phyloP scores from a whole-genome alignment of 2,888 invertebrate species.

The Dysmachus trigonus region DNA sequence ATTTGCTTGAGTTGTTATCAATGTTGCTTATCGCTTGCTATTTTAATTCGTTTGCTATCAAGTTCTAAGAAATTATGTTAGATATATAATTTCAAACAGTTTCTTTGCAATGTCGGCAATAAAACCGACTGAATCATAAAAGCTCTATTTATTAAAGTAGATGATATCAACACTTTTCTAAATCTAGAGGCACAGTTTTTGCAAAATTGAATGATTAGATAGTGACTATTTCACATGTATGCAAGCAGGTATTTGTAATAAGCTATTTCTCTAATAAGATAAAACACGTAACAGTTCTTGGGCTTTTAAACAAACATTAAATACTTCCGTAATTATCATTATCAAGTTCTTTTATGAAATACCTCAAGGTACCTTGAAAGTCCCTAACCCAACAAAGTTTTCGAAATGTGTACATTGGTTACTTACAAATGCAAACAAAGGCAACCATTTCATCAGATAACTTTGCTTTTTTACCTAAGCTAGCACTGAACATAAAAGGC shows the following conservation, averaged over 20 bases:
- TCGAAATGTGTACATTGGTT: background rate
- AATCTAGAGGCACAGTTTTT: background rate
- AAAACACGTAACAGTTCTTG: background rate
- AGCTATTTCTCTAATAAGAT: background rate
- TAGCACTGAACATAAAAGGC: background rate
- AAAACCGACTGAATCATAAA: background rate
- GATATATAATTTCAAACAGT: background rate
- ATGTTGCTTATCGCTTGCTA: background rate
- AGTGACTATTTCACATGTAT: background rate
- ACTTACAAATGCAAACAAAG: background rate
- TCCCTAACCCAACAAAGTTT: background rate
- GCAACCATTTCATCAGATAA: background rate
- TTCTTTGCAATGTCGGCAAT: background rate
- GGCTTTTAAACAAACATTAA: background rate
- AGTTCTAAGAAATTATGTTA: background rate
- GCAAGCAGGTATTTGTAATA: background rate
- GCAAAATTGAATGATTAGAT: background rate
- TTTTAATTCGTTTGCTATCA: background rate
- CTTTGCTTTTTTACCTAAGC: background rate
- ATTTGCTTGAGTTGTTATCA: background rate
- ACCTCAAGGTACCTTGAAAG: background rate
- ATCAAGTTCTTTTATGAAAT: background rate
- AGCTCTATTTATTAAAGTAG: background rate
- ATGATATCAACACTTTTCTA: background rate
- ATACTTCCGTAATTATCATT: background rate